Conservation (phyloP, 2,113 vertebrate species). For the Caretta caretta region DNA sequence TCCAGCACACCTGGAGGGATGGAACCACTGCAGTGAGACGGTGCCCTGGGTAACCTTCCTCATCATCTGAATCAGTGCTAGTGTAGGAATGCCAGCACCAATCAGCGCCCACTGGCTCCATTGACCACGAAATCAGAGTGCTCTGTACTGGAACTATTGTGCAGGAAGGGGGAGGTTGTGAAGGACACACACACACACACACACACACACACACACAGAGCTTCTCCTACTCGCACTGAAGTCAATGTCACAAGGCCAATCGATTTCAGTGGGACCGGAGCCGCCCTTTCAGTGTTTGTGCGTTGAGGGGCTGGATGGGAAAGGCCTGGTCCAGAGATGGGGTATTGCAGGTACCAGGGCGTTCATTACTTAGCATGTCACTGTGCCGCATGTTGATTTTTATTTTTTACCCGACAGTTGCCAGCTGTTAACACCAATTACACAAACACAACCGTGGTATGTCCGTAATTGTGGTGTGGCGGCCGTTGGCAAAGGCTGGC, state of each 20-base stretch:
- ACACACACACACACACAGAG: not conserved
- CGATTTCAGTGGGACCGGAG: not conserved
- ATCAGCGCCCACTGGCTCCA: not conserved
- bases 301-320: not conserved
- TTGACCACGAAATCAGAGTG: not conserved
- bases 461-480: not conserved
- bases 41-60: not conserved
- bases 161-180: not conserved
- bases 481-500: not conserved
- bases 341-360: not conserved
- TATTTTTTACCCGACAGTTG: not conserved
- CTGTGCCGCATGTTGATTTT: not conserved
- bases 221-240: slow-evolving; percentile 44
- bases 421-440: not conserved
- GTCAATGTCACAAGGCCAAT: not conserved
- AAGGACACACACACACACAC: not conserved
- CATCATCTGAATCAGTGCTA: not conserved
- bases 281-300: not conserved
- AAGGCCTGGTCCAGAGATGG: not conserved
- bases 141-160: slow-evolving; percentile 8
- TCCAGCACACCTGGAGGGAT: slow-evolving; percentile 89
- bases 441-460: not conserved
- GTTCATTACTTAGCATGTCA: not conserved
- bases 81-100: not conserved
- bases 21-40: not conserved